Percentiles rank a stretch among this genome's conserved stretches.
Conservation (phyloP, 2,113 vertebrate genomes). For the Phocoena sinus region DNA sequence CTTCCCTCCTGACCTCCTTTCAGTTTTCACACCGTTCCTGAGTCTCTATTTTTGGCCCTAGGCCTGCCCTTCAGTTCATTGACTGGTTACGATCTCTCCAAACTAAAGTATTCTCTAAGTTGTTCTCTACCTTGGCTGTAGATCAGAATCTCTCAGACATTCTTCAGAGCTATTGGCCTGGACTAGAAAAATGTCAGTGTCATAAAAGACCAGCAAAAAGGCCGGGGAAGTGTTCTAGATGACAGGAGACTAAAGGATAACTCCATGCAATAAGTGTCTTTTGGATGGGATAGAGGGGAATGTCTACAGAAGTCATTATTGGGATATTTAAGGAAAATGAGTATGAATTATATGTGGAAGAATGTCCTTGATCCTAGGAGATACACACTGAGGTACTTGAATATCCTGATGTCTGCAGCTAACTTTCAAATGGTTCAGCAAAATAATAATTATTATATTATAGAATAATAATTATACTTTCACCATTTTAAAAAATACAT, state of each 20-base stretch:
- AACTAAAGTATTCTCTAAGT: not conserved
- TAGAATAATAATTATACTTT: not conserved
- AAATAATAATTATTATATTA: not conserved
- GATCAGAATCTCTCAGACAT: not conserved
- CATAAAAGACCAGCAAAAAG: conserved; percentile 1
- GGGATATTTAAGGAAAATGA: not conserved
- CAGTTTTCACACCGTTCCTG: not conserved
- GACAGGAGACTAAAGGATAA: not conserved
- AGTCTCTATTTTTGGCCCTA: not conserved
- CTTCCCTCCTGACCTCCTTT: not conserved
- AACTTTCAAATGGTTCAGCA: not conserved
- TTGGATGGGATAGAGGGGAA: not conserved
- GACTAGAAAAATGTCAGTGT: not conserved
- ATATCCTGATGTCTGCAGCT: not conserved
- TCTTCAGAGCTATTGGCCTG: not conserved
- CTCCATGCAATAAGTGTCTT: not conserved
- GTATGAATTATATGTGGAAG: not conserved
- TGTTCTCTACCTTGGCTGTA: not conserved
- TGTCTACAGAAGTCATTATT: not conserved
- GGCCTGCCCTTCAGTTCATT: not conserved
- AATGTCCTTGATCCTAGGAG: not conserved
- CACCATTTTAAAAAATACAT: too few relatives aligned
- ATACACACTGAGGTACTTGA: not conserved
- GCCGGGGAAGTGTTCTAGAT: not conserved
- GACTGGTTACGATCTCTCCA: not conserved